Evolutionary conservation across 23 tunicate species (phyloP).

Genomic region (Corella eumyota): DNA sequence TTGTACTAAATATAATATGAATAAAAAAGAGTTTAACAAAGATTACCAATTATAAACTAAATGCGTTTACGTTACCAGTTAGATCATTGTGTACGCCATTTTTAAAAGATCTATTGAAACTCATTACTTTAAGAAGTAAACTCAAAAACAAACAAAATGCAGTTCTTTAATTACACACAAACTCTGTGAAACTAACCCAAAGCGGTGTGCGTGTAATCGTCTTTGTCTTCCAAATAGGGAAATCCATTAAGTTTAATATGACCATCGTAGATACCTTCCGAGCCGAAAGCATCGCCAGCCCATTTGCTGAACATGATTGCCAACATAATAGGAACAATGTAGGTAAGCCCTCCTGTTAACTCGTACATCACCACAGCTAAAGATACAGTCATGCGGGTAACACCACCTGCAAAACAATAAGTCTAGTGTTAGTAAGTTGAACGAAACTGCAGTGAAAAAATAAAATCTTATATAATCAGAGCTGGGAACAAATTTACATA

Average conservation of each 20-base stretch:
- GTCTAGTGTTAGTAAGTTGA: too few species aligned
- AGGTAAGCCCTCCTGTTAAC: conserved; percentile 93
- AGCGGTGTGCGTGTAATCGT: conserved; percentile 86
- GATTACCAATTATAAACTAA: too few species aligned
- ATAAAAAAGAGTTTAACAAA: not conserved
- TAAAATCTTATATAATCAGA: not conserved
- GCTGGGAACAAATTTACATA: not conserved
- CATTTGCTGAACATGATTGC: conserved; percentile 98
- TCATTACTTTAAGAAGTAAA: too few species aligned
- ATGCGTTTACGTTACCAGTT: too few species aligned
- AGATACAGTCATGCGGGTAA: conserved; percentile 95
- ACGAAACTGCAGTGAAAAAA: not conserved
- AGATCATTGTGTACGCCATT: too few species aligned
- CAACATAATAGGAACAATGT: conserved; percentile 95
- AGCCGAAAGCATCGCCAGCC: conserved; percentile 96
- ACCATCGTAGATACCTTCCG: conserved; percentile 98
- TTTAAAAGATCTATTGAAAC: too few species aligned
- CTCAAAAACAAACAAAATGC: too few species aligned
- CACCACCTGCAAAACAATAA: conserved; percentile 64
- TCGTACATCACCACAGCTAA: conserved; percentile 96
- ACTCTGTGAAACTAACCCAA: conserved; percentile 12
- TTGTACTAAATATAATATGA: conserved; percentile 20
- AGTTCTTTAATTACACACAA: not conserved
- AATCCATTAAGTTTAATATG: conserved; percentile 92
- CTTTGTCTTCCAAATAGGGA: conserved; percentile 92